A percentile compares a stretch with the other conserved stretches of the same genome.
phyloP scores from a whole-genome alignment of 2,888 invertebrate genomes.

The Marasmarcha lunaedactyla region DNA sequence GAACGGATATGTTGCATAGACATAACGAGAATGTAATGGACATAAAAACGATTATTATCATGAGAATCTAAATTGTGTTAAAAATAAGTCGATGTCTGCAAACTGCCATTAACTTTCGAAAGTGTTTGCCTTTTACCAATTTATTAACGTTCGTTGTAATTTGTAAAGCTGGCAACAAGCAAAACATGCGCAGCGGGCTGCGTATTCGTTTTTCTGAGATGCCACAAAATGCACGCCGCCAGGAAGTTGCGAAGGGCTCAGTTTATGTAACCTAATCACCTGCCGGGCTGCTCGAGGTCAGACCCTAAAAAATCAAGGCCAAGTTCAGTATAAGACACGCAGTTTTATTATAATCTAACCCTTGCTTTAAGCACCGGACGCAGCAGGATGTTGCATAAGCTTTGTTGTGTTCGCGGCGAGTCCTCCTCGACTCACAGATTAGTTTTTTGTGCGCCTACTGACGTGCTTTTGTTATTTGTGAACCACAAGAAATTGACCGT shows the following conservation, averaged over 20 bases:
- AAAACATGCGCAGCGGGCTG: conserved; percentile 47
- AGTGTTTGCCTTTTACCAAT: too few relatives aligned
- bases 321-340: conserved; percentile 37
- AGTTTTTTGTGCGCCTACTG: conserved; percentile 48
- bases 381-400: conserved; percentile 68
- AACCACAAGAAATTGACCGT: conserved; percentile 35
- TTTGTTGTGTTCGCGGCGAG: conserved; percentile 59
- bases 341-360: conserved; percentile 48
- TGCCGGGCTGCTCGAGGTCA: conserved; percentile 52
- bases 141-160: not conserved
- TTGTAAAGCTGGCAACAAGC: conserved; percentile 38
- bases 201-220: conserved; percentile 61
- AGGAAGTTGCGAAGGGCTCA: conserved; percentile 65
- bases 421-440: conserved; percentile 58
- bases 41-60: not conserved
- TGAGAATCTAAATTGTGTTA: too few relatives aligned
- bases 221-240: conserved; percentile 60
- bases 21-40: not conserved
- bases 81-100: too few relatives aligned
- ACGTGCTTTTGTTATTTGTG: conserved; percentile 27
- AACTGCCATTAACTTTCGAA: too few relatives aligned
- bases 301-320: conserved; percentile 60
- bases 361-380: conserved; percentile 32
- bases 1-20: too few relatives aligned
- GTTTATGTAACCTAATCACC: conserved; percentile 71